These are phyloP conservation scores for Uropetala carovei DNA, from an alignment of 2,888 invertebrate species.

Conservation along the genomic window DNA sequence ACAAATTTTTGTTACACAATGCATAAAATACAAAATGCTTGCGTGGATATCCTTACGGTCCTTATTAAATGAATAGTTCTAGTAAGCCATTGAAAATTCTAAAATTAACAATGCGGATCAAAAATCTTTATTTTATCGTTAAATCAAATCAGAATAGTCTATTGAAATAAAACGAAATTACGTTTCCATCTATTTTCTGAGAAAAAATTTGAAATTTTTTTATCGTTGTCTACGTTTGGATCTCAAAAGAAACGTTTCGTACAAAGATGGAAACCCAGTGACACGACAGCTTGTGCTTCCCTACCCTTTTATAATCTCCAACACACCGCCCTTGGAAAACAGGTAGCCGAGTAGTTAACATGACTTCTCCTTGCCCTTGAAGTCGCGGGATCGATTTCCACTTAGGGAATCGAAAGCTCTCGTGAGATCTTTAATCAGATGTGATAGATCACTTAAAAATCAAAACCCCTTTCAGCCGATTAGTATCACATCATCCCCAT, in stretches of 20 bases:
- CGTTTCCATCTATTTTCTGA: too few relatives aligned
- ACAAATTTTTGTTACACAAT: too few relatives aligned
- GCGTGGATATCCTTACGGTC: too few relatives aligned
- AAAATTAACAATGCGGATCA: too few relatives aligned
- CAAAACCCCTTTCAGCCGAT: background rate
- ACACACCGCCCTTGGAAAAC: background rate
- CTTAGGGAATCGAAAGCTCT: background rate
- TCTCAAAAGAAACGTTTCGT: background rate
- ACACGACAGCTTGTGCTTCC: background rate
- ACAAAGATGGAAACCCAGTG: background rate
- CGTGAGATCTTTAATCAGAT: background rate
- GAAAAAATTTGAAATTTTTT: too few relatives aligned
- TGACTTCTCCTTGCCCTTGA: background rate
- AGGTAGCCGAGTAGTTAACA: background rate
- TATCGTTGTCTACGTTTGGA: background rate
- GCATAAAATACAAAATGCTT: too few relatives aligned
- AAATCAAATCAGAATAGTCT: too few relatives aligned
- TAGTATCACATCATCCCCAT: background rate
- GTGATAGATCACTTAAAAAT: background rate
- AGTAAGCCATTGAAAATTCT: too few relatives aligned
- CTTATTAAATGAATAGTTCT: too few relatives aligned
- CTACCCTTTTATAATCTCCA: background rate
- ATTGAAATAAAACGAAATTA: too few relatives aligned
- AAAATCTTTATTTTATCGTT: too few relatives aligned
- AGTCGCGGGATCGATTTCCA: background rate